These are phyloP conservation scores for Cyanistes caeruleus DNA, from an alignment of 2,113 vertebrate genomes.

Conservation along the genomic window DNA sequence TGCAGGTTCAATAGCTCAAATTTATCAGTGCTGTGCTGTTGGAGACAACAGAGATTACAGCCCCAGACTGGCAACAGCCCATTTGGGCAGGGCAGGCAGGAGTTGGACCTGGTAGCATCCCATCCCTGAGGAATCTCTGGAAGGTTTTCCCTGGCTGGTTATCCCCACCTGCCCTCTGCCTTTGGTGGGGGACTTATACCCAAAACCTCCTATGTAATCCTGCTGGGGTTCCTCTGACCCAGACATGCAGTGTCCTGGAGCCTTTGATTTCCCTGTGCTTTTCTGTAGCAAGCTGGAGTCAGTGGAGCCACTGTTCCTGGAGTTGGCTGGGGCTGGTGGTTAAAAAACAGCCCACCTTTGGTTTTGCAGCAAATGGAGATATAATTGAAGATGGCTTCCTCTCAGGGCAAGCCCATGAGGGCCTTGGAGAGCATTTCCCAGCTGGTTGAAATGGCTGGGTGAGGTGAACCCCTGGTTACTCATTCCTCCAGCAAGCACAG, in stretches of 20 bases:
- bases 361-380: neutral
- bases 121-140: neutral
- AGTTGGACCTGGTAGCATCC: neutral
- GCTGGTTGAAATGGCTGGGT: neutral
- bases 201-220: neutral
- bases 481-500: neutral
- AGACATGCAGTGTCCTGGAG: fast-evolving
- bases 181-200: neutral
- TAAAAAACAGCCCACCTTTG: neutral
- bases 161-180: neutral
- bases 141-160: neutral
- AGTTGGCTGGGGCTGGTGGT: neutral
- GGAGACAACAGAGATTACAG: neutral
- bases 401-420: neutral
- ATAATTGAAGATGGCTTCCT: neutral
- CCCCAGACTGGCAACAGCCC: neutral
- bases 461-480: neutral
- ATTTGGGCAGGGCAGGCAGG: neutral
- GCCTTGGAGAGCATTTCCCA: neutral
- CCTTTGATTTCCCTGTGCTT: neutral
- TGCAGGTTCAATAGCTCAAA: neutral
- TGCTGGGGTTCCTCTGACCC: neutral
- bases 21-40: neutral
- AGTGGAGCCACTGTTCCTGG: neutral
- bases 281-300: neutral